phyloP scores from a whole-genome alignment of 2,888 invertebrate genomes.

The Hyles lineata region DNA sequence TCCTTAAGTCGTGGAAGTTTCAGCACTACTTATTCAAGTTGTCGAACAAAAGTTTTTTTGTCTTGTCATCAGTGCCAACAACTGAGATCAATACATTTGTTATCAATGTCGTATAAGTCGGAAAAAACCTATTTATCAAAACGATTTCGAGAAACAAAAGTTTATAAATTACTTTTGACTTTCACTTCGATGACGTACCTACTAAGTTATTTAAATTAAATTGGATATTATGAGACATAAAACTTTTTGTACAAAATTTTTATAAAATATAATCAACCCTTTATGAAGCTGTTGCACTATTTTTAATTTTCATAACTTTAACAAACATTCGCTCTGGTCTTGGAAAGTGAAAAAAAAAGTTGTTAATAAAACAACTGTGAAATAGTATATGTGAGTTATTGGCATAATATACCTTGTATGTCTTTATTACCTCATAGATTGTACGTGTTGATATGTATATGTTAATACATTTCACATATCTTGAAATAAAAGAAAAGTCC shows the following conservation, averaged over 20 bases:
- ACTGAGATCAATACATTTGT: not conserved
- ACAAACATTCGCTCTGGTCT: too few species aligned
- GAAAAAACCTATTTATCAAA: not conserved
- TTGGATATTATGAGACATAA: not conserved
- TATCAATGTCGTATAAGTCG: not conserved
- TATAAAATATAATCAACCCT: not conserved
- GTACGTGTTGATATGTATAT: too few species aligned
- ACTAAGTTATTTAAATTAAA: not conserved
- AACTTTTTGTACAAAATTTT: not conserved
- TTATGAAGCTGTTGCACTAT: not conserved
- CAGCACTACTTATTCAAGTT: slow-evolving; percentile 1
- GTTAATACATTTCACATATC: too few species aligned
- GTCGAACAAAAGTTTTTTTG: not conserved
- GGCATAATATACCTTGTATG: too few species aligned
- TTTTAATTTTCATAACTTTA: too few species aligned
- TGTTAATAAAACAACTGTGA: too few species aligned
- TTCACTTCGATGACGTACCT: not conserved
- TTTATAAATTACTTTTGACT: not conserved
- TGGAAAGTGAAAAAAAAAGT: too few species aligned
- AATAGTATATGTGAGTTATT: too few species aligned
- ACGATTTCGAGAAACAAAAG: not conserved
- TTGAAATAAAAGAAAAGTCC: too few species aligned
- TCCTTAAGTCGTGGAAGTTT: not conserved
- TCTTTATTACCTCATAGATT: too few species aligned
- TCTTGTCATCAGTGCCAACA: too few species aligned